These are phyloP conservation scores for Xenopus tropicalis DNA, from an alignment of 2,113 vertebrate genomes.

Conservation along the genomic window DNA sequence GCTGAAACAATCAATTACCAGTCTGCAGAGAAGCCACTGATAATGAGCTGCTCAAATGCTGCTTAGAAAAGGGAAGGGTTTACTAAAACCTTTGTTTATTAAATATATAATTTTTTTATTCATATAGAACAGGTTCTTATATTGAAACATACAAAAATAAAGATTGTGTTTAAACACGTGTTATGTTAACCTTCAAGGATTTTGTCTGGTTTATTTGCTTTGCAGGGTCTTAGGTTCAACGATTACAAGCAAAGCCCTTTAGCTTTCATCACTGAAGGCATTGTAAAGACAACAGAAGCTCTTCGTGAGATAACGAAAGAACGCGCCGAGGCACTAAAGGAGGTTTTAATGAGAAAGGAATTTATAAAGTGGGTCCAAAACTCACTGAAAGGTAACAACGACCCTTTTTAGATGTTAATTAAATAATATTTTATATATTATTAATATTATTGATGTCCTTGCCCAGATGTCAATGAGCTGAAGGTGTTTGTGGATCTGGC, in stretches of 20 bases:
- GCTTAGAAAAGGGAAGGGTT: no score
- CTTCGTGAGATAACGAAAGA: constrained; percentile 71
- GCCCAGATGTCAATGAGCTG: constrained; percentile 83
- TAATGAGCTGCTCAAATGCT: no score
- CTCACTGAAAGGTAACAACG: constrained; percentile 74
- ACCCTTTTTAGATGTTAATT: no score
- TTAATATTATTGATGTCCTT: not conserved
- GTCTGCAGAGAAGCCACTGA: no score
- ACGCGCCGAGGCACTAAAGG: constrained; percentile 67
- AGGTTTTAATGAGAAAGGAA: constrained; percentile 66
- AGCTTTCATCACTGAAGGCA: constrained; percentile 69
- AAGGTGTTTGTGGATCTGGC: constrained; percentile 97
- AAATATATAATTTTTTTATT: no score
- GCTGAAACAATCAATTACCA: no score
- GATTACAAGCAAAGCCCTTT: constrained; percentile 67
- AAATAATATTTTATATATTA: no score
- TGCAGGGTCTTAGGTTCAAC: constrained; percentile 59
- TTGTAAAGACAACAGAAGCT: constrained; percentile 68
- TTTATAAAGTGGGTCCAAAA: constrained; percentile 84
- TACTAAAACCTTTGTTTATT: no score
- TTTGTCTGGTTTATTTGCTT: not conserved
- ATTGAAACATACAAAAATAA: no score
- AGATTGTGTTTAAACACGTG: no score
- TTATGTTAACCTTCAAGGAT: no score
- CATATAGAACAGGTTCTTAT: no score